Percentiles rank a stretch among this genome's conserved stretches.
These are phyloP conservation scores for Porites evermanni DNA, from an alignment of 92 coral and sea anemone species.

Conservation along the genomic window DNA sequence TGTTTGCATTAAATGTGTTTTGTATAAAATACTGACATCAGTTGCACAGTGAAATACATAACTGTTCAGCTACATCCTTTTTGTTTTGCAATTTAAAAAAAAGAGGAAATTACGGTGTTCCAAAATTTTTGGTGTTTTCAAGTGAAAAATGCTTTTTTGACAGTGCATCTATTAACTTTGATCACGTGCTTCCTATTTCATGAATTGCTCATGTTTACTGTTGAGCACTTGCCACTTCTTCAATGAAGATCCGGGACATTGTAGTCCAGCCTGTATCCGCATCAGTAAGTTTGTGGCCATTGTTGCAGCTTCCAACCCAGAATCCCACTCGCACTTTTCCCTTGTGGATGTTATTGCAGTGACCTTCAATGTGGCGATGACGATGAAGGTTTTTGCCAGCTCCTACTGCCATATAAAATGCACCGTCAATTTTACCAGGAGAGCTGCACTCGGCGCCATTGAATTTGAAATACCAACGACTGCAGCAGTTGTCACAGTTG, in stretches of 20 bases:
- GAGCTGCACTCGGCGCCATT: slow-evolving; percentile 54
- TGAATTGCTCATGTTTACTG: not conserved
- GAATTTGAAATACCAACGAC: slow-evolving; percentile 64
- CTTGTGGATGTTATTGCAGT: slow-evolving; percentile 33
- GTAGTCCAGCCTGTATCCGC: slow-evolving; percentile 17
- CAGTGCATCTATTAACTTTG: too few species aligned
- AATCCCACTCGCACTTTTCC: slow-evolving; percentile 51
- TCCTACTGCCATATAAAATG: slow-evolving; percentile 4
- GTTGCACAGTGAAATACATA: too few species aligned
- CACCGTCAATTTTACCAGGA: slow-evolving; percentile 60
- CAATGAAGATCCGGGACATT: slow-evolving; percentile 19
- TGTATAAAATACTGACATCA: too few species aligned
- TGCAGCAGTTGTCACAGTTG: slow-evolving; percentile 26
- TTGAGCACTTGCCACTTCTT: slow-evolving; percentile 16
- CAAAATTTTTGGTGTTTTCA: too few species aligned
- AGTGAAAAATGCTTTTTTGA: too few species aligned
- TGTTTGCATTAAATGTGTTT: too few species aligned
- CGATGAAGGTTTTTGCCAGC: not conserved
- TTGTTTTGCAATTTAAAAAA: too few species aligned
- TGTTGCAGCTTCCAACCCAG: slow-evolving; percentile 43
- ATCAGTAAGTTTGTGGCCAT: not conserved
- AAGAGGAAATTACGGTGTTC: too few species aligned
- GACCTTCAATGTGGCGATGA: slow-evolving; percentile 60
- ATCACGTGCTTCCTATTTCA: too few species aligned
- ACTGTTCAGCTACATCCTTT: too few species aligned